A percentile compares a stretch with the other conserved stretches of the same genome.
phyloP scores from a whole-genome alignment of 2,113 vertebrate genomes.

The Physeter macrocephalus region DNA sequence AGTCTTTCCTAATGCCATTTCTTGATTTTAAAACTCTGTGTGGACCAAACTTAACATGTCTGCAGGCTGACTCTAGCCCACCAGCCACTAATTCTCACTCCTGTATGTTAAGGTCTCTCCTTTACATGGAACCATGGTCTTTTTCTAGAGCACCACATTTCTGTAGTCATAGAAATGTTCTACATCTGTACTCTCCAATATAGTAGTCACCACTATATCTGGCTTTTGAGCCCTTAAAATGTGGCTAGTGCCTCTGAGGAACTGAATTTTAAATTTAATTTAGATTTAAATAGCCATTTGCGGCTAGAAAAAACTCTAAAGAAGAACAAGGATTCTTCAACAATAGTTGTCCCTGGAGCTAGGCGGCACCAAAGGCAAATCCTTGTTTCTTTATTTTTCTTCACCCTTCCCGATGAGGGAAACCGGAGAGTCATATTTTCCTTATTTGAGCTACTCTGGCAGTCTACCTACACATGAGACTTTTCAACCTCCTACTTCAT shows the following conservation, averaged over 20 bases:
- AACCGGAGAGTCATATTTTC: neutral
- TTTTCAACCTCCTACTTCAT: neutral
- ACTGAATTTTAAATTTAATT: neutral
- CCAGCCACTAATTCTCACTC: neutral
- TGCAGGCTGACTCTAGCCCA: neutral
- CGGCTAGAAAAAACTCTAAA: neutral
- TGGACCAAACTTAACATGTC: neutral
- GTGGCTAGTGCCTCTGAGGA: neutral
- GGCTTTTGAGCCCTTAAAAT: neutral
- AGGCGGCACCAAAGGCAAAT: neutral
- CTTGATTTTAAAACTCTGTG: neutral
- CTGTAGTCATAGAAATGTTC: neutral
- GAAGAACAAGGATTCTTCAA: neutral
- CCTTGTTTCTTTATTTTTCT: neutral
- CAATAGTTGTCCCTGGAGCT: neutral
- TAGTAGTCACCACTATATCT: neutral
- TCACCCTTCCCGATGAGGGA: neutral
- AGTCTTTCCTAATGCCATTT: neutral
- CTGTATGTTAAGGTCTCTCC: neutral
- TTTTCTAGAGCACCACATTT: neutral
- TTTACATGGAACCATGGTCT: neutral
- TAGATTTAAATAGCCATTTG: neutral
- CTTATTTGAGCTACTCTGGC: neutral
- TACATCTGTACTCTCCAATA: neutral
- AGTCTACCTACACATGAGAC: neutral